Conservation (phyloP, 2,888 invertebrate genomes). For the Amphipoea oculea region DNA sequence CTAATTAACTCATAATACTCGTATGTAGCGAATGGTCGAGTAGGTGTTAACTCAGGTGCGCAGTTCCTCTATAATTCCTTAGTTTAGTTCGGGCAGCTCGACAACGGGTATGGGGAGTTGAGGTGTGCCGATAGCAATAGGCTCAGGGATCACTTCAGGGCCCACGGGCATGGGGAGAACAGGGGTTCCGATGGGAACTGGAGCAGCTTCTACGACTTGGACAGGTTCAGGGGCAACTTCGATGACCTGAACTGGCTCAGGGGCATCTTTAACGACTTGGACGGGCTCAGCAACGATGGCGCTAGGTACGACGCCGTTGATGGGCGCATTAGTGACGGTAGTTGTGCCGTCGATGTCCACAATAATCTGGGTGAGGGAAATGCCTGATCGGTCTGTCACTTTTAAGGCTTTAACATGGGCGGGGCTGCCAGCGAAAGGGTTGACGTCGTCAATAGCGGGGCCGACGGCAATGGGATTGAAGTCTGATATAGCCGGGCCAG, state of each 20-base stretch:
- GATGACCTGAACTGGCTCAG: conserved; percentile 39
- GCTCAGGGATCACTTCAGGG: conserved; percentile 28
- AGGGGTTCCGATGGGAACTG: conserved; percentile 39
- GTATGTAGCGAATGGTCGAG: too few relatives aligned
- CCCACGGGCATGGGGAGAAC: conserved; percentile 17
- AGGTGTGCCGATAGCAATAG: conserved; percentile 47
- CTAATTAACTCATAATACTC: too few relatives aligned
- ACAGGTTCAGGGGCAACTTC: conserved; percentile 41
- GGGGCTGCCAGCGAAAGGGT: too few relatives aligned
- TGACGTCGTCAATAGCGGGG: too few relatives aligned
- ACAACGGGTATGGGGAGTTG: conserved; percentile 45
- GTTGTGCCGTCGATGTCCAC: conserved; percentile 69
- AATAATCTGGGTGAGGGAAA: conserved; percentile 74
- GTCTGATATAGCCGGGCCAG: too few relatives aligned
- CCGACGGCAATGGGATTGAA: too few relatives aligned
- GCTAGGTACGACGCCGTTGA: conserved; percentile 20
- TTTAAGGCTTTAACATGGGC: too few relatives aligned
- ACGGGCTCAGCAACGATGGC: conserved; percentile 28
- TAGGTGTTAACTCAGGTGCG: conserved; percentile 13
- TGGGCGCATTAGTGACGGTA: conserved; percentile 52
- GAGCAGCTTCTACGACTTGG: conserved; percentile 30
- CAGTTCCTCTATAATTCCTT: conserved; percentile 22
- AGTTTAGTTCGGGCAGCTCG: conserved; percentile 51
- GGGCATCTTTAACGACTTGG: conserved; percentile 26
- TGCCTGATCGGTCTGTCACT: background rate